Conservation (phyloP, 1,140 invertebrate genomes). For the Laupala kohalensis region DNA sequence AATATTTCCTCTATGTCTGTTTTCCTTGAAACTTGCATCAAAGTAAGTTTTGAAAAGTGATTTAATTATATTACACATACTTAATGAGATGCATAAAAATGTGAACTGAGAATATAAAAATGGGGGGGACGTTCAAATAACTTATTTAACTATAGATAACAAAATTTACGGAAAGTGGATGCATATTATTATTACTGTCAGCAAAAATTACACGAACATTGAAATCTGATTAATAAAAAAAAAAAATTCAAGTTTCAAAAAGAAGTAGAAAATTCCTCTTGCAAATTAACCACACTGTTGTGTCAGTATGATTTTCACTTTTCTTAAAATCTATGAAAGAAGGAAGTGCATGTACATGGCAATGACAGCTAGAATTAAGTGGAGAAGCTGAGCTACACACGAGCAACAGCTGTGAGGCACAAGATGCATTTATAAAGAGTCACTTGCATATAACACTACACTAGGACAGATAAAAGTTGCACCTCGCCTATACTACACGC, state of each 20-base stretch:
- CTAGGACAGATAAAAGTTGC: neutral
- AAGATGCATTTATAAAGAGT: neutral
- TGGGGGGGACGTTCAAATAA: neutral
- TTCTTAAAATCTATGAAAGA: neutral
- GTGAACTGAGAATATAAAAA: neutral
- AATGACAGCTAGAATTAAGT: neutral
- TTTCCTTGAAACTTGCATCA: no score
- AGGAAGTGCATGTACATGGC: neutral
- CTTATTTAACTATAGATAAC: neutral
- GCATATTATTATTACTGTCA: neutral
- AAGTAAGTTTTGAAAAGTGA: no score
- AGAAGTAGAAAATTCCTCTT: neutral
- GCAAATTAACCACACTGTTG: neutral
- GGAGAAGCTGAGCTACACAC: neutral
- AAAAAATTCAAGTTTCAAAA: neutral
- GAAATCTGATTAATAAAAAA: neutral
- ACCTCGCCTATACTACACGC: neutral
- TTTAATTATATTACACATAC: neutral
- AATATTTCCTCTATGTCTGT: no score
- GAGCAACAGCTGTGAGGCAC: neutral
- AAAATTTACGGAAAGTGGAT: neutral
- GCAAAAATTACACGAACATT: neutral
- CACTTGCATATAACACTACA: neutral
- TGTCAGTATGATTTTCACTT: neutral
- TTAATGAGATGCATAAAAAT: neutral